phyloP scores from a whole-genome alignment of 2,888 invertebrate species.

The Drosophila anomalata region DNA sequence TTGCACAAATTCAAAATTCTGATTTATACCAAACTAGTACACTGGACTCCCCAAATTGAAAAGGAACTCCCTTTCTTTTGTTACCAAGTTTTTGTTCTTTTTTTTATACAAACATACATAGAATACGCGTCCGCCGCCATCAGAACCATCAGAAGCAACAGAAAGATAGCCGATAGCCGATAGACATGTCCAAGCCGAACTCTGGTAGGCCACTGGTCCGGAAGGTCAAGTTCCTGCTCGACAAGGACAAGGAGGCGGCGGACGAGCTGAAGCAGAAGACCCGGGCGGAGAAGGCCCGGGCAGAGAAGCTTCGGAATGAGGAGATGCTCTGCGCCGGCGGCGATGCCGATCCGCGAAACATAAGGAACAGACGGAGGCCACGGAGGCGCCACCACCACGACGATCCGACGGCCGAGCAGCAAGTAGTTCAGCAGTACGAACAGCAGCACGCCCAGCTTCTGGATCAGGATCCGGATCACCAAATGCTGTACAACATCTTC shows the following conservation, averaged over 20 bases:
- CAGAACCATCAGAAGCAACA: not conserved
- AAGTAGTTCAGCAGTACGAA: no score
- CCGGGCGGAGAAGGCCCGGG: not conserved
- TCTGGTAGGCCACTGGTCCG: not conserved
- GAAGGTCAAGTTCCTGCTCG: not conserved
- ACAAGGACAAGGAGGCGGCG: not conserved
- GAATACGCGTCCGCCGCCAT: not conserved
- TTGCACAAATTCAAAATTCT: not conserved
- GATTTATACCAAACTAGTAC: constrained; percentile 1
- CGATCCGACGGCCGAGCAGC: no score
- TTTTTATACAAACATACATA: not conserved
- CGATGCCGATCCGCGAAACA: not conserved
- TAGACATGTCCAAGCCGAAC: not conserved
- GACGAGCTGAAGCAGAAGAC: not conserved
- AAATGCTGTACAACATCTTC: not conserved
- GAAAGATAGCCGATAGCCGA: not conserved
- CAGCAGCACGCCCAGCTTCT: no score
- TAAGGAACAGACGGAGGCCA: not conserved
- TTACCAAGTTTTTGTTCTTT: not conserved
- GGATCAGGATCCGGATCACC: not conserved
- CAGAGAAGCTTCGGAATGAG: not conserved
- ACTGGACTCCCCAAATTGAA: constrained; percentile 3
- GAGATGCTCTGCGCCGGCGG: not conserved
- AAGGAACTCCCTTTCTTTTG: constrained; percentile 1
- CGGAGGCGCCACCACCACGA: not conserved